A percentile compares a stretch with the other conserved stretches of the same genome.
Conservation (phyloP, 2,888 invertebrate genomes). For the Invenusta paracnida region DNA sequence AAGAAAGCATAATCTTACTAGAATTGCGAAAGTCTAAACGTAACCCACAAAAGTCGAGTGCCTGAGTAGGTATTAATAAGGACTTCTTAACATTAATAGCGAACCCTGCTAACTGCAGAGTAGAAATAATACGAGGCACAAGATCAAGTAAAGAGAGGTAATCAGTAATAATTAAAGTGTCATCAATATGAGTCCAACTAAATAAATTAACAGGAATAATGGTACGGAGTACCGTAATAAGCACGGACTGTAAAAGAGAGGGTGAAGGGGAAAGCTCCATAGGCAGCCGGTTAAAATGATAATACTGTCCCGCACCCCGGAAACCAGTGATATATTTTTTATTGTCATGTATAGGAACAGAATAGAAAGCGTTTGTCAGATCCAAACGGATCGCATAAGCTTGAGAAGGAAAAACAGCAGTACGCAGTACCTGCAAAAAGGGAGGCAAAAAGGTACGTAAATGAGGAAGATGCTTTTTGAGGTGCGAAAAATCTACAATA, state of each 20-base stretch:
- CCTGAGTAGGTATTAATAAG: no score
- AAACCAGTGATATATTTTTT: not conserved
- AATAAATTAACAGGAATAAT: not conserved
- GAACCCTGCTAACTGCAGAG: no score
- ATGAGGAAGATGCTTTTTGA: not conserved
- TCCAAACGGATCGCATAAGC: not conserved
- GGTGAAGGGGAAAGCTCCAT: not conserved
- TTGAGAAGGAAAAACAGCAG: not conserved
- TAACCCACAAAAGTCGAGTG: no score
- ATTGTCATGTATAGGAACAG: not conserved
- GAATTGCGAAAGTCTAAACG: no score
- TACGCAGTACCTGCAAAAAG: not conserved
- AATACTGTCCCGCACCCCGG: not conserved
- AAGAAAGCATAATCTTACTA: no score
- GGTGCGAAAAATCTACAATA: not conserved
- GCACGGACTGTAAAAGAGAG: not conserved
- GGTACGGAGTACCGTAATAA: not conserved
- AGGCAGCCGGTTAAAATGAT: not conserved
- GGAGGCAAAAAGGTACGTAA: not conserved
- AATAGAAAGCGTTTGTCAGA: not conserved
- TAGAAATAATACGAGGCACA: no score
- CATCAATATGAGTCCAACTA: not conserved
- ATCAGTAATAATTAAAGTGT: no score
- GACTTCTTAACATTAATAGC: no score
- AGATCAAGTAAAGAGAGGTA: no score